A percentile compares a stretch with the other conserved stretches of the same genome.
phyloP scores from a whole-genome alignment of 1,140 invertebrate genomes.

The Mycetomoellerius zeteki region DNA sequence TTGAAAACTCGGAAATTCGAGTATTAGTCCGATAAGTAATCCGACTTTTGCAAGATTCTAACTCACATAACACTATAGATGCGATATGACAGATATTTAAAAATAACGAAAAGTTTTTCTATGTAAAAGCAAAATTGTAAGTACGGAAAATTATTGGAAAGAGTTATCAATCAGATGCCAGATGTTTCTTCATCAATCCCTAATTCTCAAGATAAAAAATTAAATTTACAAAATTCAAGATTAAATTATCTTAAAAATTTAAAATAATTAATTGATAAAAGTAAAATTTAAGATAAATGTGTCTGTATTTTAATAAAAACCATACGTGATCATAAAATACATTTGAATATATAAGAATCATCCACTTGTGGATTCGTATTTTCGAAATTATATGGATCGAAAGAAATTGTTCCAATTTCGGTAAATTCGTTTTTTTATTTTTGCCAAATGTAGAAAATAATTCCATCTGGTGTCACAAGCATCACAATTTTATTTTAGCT shows the following conservation, averaged over 20 bases:
- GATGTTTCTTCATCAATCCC: no score
- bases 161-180: not conserved
- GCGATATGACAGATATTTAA: not conserved
- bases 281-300: not conserved
- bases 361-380: not conserved
- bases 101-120: not conserved
- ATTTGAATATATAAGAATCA: constrained; percentile 4
- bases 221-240: not conserved
- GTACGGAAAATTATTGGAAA: not conserved
- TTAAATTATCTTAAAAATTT: not conserved
- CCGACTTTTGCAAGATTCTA: not conserved
- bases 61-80: not conserved
- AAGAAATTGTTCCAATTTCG: not conserved
- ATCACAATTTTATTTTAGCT: not conserved
- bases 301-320: not conserved
- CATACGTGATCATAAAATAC: not conserved
- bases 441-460: not conserved
- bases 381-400: not conserved
- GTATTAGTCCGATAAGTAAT: not conserved
- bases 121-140: no score
- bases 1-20: no score
- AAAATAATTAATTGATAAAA: not conserved
- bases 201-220: not conserved
- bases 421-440: not conserved
- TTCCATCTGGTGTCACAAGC: not conserved